Percentiles rank a stretch among this genome's conserved stretches.
Evolutionary conservation across 2,113 vertebrate genomes (phyloP).

Genomic region (Lampris incognitus): DNA sequence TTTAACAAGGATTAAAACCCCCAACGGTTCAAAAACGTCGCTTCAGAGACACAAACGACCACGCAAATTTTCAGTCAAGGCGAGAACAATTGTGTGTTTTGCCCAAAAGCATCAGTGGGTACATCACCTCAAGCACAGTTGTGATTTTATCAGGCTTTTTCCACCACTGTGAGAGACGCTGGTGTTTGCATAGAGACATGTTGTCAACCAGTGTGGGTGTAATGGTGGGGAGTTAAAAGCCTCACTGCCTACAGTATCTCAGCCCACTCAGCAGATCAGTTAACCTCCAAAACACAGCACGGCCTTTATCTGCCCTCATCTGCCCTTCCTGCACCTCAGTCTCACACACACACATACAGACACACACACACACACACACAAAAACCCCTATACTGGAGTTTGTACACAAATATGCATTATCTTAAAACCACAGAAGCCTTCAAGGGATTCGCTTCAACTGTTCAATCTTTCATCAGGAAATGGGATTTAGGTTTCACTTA

Average conservation of each 20-base stretch:
- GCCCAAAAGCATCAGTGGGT: no score
- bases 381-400: background rate
- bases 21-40: no score
- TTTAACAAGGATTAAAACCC: no score
- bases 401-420: background rate
- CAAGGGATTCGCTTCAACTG: background rate
- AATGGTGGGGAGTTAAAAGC: background rate
- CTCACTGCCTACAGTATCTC: background rate
- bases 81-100: no score
- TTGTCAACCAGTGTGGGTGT: background rate
- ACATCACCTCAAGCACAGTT: no score
- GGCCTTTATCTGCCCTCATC: slow-evolving; percentile 1
- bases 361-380: slow-evolving; percentile 9
- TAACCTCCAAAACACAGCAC: background rate
- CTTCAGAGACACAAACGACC: no score
- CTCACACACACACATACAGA: slow-evolving; percentile 1
- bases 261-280: background rate
- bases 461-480: background rate
- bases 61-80: no score
- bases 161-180: no score
- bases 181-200: background rate
- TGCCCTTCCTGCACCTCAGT: background rate
- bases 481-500: slow-evolving; percentile 80
- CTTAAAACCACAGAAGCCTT: background rate
- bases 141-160: no score